These are phyloP conservation scores for Helleia helle DNA, from an alignment of 2,888 invertebrate genomes.

Conservation along the genomic window DNA sequence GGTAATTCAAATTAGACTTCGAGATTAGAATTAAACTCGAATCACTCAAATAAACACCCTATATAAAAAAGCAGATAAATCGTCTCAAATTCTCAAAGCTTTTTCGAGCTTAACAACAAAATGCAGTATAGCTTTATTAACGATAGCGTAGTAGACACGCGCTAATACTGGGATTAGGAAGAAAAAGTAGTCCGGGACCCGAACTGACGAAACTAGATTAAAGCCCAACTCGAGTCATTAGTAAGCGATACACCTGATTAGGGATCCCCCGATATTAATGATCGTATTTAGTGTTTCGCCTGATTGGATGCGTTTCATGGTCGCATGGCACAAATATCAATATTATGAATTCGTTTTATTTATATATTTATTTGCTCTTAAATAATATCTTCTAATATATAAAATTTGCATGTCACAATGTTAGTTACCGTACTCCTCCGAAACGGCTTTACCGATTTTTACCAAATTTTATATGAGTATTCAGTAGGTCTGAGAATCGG, in stretches of 20 bases:
- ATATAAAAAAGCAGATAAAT: background rate
- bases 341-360: too few relatives aligned
- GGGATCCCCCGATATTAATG: slow-evolving; percentile 24
- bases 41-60: too few relatives aligned
- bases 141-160: slow-evolving; percentile 22
- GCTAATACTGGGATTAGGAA: slow-evolving; percentile 61
- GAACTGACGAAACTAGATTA: slow-evolving; percentile 51
- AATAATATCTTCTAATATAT: too few relatives aligned
- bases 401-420: too few relatives aligned
- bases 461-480: too few relatives aligned
- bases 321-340: too few relatives aligned
- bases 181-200: slow-evolving; percentile 53
- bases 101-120: background rate
- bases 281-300: slow-evolving; percentile 19
- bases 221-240: slow-evolving; percentile 54
- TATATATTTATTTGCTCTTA: too few relatives aligned
- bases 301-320: slow-evolving; percentile 14
- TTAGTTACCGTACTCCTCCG: too few relatives aligned
- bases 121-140: slow-evolving; percentile 7
- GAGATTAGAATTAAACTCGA: too few relatives aligned
- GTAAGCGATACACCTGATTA: slow-evolving; percentile 63
- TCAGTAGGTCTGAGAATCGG: too few relatives aligned
- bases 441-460: too few relatives aligned
- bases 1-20: too few relatives aligned
- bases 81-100: background rate